Evolutionary conservation across 2,797 vertebrate species (phyloP), one percentile per base, ranked within the genome.

Genomic region (Diplodus puntazzo): DNA sequence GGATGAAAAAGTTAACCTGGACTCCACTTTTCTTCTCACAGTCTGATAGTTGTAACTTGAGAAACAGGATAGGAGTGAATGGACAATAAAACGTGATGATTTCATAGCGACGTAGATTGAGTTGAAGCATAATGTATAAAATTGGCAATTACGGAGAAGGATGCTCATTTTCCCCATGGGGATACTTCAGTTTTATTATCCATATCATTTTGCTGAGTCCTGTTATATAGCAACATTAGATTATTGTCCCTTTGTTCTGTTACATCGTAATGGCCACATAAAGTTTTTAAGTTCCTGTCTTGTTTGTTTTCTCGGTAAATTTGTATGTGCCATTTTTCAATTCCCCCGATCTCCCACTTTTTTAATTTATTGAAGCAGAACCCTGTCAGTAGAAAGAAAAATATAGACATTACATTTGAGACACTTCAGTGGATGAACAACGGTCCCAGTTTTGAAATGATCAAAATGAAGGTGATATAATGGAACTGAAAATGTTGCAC

Each of bases 181-280:
- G 57, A 68, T 68, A 64, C 73, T 87, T 80, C 50, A n/a, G 68
- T 18, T 80, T 81, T 79, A 84, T 86, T 71, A 49, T 59, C 71
- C 59, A 42, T 7, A 74, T 16, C 39, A 12, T 70, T 80, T n/a
- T 46, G 16, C 58, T 62, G 52, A 53, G 21, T 73, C 64, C 20
- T 61, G 59, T 20, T 54, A n/a, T 20, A 54, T 20, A 12, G 20
- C 53, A 65, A 50, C 74, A 48, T 63, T 4, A 25, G 1, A 11
- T 13, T 60, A 20, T 55, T 18, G n/a, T 62, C 14, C 34, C 17
- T 39, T 30, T 27, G 45, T 50, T 20, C 16, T 18, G 12, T 63
- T 48, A 58, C 45, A 54, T 55, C 12, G 20, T 46, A n/a, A 49
- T n/a, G 14, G 45, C 30, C 14, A 3, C 20, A 27, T 60, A 0